Base-by-base conservation (phyloP, 2,888 invertebrate genomes). In the Cremastobaeus sp. region DNA sequence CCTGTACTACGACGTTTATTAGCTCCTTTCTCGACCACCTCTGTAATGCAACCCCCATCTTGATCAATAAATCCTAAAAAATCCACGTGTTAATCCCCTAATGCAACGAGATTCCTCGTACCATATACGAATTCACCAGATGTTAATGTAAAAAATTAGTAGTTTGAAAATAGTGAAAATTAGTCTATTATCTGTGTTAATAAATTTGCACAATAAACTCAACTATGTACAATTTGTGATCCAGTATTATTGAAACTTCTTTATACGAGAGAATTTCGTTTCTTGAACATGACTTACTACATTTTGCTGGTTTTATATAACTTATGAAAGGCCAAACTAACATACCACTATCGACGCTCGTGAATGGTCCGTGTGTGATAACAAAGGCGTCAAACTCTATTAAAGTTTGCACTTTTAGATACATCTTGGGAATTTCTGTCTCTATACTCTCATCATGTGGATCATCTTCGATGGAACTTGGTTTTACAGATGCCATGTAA, bases 311-410 rank as follows among this genome's bases (percentile, higher is more conserved):
- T n/a, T n/a, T n/a, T n/a, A n/a, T n/a, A n/a, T 57, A 52, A 3
- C 15, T 39, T 52, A 20, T 11, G n/a, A 57, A 34, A 8, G 47
- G 18, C 21, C 39, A 48, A 64, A 55, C 39, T 28, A 21, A 55
- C 66, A 90, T 88, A 95, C 96, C 95, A 21, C 89, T 90, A 12
- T 96, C 96, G 8, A 98, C 93, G 76, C 94, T 93, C 0, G 97
- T 97, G 83, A 95, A 97, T 0, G 97, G 96, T 8, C 97, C 97
- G 87, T 97, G 97, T 0, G 97, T 97, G 52, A 95, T 92, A 0
- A 96, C 95, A 88, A 96, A 97, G 0, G 95, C 95, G 84, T 98
- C 97, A 72, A 98, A 92, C 82, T 97, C 95, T 35, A 97, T 94
- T 17, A 97, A 89, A 57, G 94, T 94, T 77, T 94, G 92, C 3